Evolutionary conservation across 1,140 invertebrate genomes (phyloP).

Genomic region (Euglossa dilemma): DNA sequence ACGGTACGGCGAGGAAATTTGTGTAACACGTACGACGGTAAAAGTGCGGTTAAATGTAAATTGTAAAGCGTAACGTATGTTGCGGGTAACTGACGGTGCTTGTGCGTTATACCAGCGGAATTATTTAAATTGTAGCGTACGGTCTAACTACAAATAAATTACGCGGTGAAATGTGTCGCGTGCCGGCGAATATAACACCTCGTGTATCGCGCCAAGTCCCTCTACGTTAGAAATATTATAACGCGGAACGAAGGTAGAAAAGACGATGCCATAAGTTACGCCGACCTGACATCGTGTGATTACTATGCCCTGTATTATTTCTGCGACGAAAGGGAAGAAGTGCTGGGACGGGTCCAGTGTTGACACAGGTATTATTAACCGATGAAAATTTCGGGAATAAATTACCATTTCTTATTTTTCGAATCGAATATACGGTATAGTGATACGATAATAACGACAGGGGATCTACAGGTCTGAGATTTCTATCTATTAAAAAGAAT

Average conservation of each 20-base stretch:
- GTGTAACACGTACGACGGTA: not conserved
- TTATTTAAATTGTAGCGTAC: conserved; percentile 45
- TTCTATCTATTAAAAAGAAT: too few species aligned
- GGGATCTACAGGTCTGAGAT: too few species aligned
- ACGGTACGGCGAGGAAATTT: not conserved
- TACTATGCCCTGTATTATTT: not conserved
- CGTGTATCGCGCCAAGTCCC: not conserved
- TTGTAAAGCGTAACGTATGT: conserved; percentile 11
- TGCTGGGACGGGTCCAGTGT: not conserved
- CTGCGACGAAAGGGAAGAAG: not conserved
- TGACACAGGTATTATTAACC: not conserved
- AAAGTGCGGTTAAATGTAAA: conserved; percentile 26
- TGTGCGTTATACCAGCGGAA: conserved; percentile 2
- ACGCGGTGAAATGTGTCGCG: conserved; percentile 37
- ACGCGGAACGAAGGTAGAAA: not conserved
- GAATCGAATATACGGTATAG: too few species aligned
- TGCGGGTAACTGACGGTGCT: not conserved
- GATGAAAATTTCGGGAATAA: too few species aligned
- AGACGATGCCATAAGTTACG: not conserved
- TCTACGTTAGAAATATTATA: not conserved
- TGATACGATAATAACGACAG: too few species aligned
- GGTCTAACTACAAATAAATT: conserved; percentile 37
- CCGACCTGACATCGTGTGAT: not conserved
- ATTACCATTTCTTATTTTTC: too few species aligned
- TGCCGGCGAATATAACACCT: conserved; percentile 29